Percentiles rank a stretch among this genome's conserved stretches.
These are phyloP conservation scores for Platypus cylindrus DNA, from an alignment of 2,888 invertebrate genomes.

Conservation along the genomic window DNA sequence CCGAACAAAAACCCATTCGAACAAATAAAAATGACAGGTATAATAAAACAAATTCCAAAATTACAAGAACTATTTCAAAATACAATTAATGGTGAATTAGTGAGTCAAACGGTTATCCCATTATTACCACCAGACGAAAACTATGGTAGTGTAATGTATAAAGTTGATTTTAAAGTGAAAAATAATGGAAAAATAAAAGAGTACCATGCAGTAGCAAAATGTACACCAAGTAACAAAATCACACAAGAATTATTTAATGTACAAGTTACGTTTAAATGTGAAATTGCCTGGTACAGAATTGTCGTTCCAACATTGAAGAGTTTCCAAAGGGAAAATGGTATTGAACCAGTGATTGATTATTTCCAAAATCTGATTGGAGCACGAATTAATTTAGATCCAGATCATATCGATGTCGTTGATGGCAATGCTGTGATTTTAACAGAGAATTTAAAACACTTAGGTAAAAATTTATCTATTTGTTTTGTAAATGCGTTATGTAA, in stretches of 20 bases:
- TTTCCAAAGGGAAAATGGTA: conserved; percentile 34
- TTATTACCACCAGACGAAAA: conserved; percentile 9
- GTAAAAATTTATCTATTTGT: conserved; percentile 14
- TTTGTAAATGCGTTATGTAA: background rate
- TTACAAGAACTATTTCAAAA: conserved; percentile 6
- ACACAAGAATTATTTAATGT: conserved; percentile 36
- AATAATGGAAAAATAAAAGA: conserved; percentile 5
- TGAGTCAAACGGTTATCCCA: conserved; percentile 4
- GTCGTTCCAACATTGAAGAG: conserved; percentile 34
- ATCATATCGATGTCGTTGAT: conserved; percentile 32
- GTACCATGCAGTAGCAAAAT: conserved; percentile 13
- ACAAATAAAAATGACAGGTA: too few relatives aligned
- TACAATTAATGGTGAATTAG: conserved; percentile 4
- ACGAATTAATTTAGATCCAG: conserved; percentile 17
- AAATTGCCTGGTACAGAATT: conserved; percentile 38
- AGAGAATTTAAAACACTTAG: conserved; percentile 38
- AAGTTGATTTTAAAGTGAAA: conserved; percentile 11
- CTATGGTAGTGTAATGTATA: conserved; percentile 9
- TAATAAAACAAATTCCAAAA: conserved; percentile 10
- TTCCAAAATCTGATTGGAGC: conserved; percentile 24
- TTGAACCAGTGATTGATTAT: conserved; percentile 31
- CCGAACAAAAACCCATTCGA: too few relatives aligned
- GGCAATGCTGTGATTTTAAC: conserved; percentile 39
- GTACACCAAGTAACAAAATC: conserved; percentile 8
- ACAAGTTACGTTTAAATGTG: conserved; percentile 38